Percentiles rank a stretch among this genome's conserved stretches.
These are phyloP conservation scores for Ennomos fuscantarius DNA, from an alignment of 2,888 invertebrate species.

Conservation along the genomic window DNA sequence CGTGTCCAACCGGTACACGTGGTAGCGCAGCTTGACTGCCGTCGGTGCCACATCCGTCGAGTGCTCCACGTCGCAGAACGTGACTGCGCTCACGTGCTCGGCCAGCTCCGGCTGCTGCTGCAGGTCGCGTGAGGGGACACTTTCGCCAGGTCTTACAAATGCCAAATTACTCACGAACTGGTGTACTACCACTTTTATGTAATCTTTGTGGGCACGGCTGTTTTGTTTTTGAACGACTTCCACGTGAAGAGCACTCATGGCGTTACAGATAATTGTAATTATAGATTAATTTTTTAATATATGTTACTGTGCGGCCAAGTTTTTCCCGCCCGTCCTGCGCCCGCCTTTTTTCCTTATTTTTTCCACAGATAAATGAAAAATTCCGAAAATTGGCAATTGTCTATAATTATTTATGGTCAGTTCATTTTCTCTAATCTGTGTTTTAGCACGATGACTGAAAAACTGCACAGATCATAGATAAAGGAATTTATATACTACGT, in stretches of 20 bases:
- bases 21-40: conserved; percentile 54
- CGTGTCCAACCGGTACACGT: conserved; percentile 64
- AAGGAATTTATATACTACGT: too few species aligned
- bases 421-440: too few species aligned
- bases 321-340: too few species aligned
- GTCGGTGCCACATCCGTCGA: conserved; percentile 48
- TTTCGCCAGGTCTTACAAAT: conserved; percentile 62
- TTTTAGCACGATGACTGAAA: too few species aligned
- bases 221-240: conserved; percentile 70
- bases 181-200: conserved; percentile 59
- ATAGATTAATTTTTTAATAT: too few species aligned
- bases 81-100: conserved; percentile 65
- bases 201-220: conserved; percentile 61
- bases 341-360: too few species aligned
- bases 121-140: conserved; percentile 52
- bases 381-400: too few species aligned
- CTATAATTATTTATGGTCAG: too few species aligned
- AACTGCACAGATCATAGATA: too few species aligned
- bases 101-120: conserved; percentile 57
- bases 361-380: too few species aligned
- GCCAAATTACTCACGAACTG: conserved; percentile 59
- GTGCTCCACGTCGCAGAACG: conserved; percentile 69
- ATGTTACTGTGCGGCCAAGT: too few species aligned
- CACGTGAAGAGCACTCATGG: conserved; percentile 66
- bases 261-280: too few species aligned